Base-by-base conservation (phyloP, 2,113 vertebrate genomes). In the Trematocara marginatum region DNA sequence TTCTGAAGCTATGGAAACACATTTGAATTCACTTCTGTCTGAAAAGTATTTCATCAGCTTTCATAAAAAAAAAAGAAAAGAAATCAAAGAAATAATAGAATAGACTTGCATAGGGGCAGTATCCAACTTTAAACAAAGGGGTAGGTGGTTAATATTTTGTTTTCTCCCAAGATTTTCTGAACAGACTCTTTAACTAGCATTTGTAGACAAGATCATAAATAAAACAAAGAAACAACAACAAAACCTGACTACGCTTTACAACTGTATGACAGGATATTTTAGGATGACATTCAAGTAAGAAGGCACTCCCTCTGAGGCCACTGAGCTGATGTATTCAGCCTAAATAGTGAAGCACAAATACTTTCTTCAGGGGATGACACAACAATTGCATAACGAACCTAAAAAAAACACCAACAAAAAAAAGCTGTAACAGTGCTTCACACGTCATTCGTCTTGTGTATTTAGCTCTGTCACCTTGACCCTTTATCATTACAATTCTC, bases 351-450 rank as follows among this genome's bases (percentile, higher is more conserved):
- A 78, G 59, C 69, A 87, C 52, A 90, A 79, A 54, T 54, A 42
- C 57, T 85, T 89, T 81, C 86, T 86, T 84, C 31, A 66, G 86
- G 81, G 54, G 23, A 83, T 61, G 56, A 31, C 16, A 26, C 35
- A 15, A 38, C 51, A 35, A 82, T 90, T 91, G 82, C 11, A 61
- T 86, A 91, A 88, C 84, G 76, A 89, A 83, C 80, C 42, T 80
- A 81, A 87, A 83, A 83, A 88, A 15, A 0, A 2, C 15, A n/a
- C 6, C 57, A 34, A 4, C 9, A 61, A 66, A 66, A 66, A 12
- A 66, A 4, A 23, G 51, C 76, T 78, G 15, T 81, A 38, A 79
- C 12, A 76, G 12, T 76, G 4, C 54, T 76, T 76, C 78, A 81
- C 83, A 59, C 42, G 2, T 20, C 34, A 49, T 40, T 23, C 10